These are phyloP conservation scores for Plecturocebus donacophilus DNA, from an alignment of 2,113 vertebrate genomes.

Conservation along the genomic window DNA sequence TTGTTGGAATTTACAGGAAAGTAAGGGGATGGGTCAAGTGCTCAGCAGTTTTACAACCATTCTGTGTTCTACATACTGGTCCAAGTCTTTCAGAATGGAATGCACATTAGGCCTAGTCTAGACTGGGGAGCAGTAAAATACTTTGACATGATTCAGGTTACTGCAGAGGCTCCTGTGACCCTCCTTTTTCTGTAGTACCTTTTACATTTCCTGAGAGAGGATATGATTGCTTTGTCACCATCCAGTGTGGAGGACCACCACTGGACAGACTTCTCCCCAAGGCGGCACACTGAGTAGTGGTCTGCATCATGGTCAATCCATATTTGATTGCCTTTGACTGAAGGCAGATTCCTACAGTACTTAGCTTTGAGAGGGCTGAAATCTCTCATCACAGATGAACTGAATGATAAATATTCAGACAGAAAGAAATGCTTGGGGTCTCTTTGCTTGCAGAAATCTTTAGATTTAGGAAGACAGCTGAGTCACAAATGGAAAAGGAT, in stretches of 20 bases:
- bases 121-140: neutral
- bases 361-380: neutral
- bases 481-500: neutral
- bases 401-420: neutral
- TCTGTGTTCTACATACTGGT: neutral
- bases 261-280: neutral
- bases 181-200: neutral
- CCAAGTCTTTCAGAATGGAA: neutral
- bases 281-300: too few relatives aligned
- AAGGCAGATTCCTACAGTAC: neutral
- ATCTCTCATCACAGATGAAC: neutral
- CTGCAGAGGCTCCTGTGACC: neutral
- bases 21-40: too few relatives aligned
- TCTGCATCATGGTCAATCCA: neutral
- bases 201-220: neutral
- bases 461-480: neutral
- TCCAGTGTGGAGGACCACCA: neutral
- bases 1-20: neutral
- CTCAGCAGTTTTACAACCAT: neutral
- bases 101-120: neutral
- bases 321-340: neutral
- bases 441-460: neutral
- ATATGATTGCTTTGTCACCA: neutral
- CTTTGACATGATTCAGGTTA: neutral
- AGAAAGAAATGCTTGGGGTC: neutral